Conservation (phyloP, 1,140 invertebrate species). For the Globodera ellingtonae region DNA sequence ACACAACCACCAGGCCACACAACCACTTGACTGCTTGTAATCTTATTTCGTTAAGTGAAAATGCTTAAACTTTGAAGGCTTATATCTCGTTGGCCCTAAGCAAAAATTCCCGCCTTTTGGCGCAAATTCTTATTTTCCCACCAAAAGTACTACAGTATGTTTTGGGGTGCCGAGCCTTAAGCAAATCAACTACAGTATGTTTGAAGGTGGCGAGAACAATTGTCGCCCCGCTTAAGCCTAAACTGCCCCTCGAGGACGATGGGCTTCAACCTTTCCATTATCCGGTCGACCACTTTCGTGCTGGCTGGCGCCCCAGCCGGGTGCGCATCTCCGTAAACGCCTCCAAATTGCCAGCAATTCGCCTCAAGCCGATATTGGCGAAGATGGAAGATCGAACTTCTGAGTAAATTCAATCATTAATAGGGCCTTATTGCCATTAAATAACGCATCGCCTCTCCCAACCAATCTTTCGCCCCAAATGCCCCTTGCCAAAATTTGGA, state of each 20-base stretch:
- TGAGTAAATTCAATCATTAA: neutral
- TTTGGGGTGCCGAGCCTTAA: no score
- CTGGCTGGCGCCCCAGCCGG: constrained; percentile 50
- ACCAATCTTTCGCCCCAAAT: neutral
- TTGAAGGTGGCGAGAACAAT: neutral
- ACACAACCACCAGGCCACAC: no score
- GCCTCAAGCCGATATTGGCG: neutral
- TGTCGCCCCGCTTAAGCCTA: neutral
- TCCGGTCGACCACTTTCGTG: constrained; percentile 40
- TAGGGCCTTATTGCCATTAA: neutral
- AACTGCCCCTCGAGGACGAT: constrained; percentile 55
- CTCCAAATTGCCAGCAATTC: neutral
- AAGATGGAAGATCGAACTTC: constrained; percentile 7
- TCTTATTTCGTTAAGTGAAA: no score
- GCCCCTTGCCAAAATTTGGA: neutral
- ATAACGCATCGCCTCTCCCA: no score
- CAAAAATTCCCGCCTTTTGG: no score
- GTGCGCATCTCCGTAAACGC: neutral
- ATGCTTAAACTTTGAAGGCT: no score
- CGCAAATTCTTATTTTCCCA: no score
- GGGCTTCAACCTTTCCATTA: constrained; percentile 47
- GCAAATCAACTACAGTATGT: no score
- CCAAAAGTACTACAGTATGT: no score
- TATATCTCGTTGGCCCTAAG: no score
- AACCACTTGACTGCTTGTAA: no score